Evolutionary conservation across 2,113 vertebrate genomes (phyloP).

Genomic region (Pachypanchax playfairii): DNA sequence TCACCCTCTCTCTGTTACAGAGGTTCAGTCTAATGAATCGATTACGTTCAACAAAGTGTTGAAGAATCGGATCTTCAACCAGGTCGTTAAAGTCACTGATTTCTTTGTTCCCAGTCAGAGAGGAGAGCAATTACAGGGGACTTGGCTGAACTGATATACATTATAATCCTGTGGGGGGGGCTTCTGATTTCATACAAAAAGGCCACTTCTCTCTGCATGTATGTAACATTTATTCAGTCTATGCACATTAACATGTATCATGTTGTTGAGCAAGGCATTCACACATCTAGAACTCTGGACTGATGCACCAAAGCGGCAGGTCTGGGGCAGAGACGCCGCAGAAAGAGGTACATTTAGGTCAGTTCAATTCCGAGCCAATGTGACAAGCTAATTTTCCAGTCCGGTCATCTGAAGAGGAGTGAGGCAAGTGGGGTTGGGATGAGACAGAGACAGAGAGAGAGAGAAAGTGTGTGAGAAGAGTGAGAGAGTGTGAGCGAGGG

Average conservation of each 20-base stretch:
- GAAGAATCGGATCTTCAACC: no score
- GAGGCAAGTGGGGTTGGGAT: slow-evolving; percentile 3
- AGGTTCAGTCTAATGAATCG: no score
- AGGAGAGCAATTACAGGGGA: no score
- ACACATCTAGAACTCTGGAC: slow-evolving; percentile 12
- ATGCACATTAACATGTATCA: not conserved
- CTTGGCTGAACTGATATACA: no score
- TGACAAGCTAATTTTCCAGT: slow-evolving; percentile 83
- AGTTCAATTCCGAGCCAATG: slow-evolving; percentile 81
- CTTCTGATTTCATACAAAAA: not conserved
- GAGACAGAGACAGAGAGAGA: not conserved
- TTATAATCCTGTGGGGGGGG: not conserved
- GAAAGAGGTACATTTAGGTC: slow-evolving; percentile 79
- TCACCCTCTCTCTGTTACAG: no score
- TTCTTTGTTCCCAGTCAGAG: no score
- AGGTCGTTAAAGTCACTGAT: no score
- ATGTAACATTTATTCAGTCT: not conserved
- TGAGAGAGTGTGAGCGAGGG: not conserved
- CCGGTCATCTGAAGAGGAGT: slow-evolving; percentile 73
- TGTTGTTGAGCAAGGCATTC: not conserved
- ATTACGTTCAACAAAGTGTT: no score
- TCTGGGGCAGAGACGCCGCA: slow-evolving; percentile 5
- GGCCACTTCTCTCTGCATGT: not conserved
- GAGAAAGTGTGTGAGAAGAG: not conserved
- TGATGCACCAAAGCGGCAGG: slow-evolving; percentile 3